Evolutionary conservation across 2,797 vertebrate genomes (phyloP).

Genomic region (Erethizon dorsatum): DNA sequence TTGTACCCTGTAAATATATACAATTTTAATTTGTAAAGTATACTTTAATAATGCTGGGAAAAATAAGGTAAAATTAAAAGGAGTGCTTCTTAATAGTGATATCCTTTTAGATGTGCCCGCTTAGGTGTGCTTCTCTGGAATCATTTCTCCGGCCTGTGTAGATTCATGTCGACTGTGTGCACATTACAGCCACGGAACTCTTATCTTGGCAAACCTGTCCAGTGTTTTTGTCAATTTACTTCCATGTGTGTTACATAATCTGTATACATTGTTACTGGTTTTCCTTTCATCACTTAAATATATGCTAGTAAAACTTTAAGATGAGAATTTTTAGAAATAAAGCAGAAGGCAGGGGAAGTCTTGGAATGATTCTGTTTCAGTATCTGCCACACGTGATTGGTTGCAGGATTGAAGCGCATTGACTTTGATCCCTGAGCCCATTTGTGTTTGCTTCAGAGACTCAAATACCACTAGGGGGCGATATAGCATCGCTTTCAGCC

Average conservation of each 20-base stretch:
- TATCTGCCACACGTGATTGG: background rate
- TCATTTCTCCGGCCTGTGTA: background rate
- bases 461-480: conserved; percentile 72
- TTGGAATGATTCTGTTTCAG: background rate
- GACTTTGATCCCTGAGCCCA: background rate
- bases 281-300: background rate
- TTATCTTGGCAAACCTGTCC: background rate
- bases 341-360: background rate
- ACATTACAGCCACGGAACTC: background rate
- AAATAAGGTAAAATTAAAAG: background rate
- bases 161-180: background rate
- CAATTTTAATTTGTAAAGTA: background rate
- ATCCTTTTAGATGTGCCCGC: background rate
- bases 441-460: rapidly evolving
- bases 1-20: background rate
- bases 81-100: background rate
- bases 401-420: rapidly evolving
- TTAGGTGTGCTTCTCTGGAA: background rate
- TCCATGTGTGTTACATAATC: background rate
- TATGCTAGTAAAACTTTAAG: background rate
- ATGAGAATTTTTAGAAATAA: conserved; percentile 2
- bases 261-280: background rate
- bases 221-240: background rate
- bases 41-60: background rate
- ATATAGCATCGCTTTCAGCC: background rate